Evolutionary conservation across 2,113 vertebrate genomes (phyloP).

Genomic region (Xenus cinereus): DNA sequence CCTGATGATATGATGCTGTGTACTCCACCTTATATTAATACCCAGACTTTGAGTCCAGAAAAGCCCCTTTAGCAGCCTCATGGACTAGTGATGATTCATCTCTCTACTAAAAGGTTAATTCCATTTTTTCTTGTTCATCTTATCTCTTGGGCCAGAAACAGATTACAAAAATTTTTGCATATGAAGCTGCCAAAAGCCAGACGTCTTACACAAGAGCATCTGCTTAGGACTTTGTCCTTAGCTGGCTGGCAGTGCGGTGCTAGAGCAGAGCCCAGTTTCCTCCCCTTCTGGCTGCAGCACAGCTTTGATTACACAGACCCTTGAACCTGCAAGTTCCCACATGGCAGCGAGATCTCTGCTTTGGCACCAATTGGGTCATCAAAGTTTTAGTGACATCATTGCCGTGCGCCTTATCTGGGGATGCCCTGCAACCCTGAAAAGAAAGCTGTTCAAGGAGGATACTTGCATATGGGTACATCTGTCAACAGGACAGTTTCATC

Average conservation of each 20-base stretch:
- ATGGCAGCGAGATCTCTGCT: background rate
- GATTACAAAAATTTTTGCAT: background rate
- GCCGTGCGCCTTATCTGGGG: background rate
- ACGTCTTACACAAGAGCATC: constrained; percentile 23
- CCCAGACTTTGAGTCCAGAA: background rate
- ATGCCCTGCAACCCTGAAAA: background rate
- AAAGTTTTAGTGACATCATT: background rate
- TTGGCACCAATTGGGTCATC: background rate
- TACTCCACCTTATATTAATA: background rate
- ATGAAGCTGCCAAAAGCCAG: constrained; percentile 23
- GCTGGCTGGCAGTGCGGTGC: constrained; percentile 6
- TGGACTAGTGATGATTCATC: background rate
- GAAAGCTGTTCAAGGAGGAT: background rate
- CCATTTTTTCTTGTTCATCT: background rate
- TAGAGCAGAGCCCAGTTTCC: constrained; percentile 3
- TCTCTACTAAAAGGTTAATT: constrained; percentile 37
- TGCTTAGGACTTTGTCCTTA: constrained; percentile 55
- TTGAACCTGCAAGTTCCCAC: background rate
- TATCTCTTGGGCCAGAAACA: constrained; percentile 40
- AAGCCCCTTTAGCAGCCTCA: background rate
- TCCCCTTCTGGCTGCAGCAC: background rate
- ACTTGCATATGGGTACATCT: background rate
- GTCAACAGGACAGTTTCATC: background rate
- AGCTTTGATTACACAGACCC: background rate
- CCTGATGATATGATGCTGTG: background rate